Percentiles rank a stretch among this genome's conserved stretches.
phyloP scores from a whole-genome alignment of 35 echinoderm and acorn worm genomes.

The Lytechinus variegatus region DNA sequence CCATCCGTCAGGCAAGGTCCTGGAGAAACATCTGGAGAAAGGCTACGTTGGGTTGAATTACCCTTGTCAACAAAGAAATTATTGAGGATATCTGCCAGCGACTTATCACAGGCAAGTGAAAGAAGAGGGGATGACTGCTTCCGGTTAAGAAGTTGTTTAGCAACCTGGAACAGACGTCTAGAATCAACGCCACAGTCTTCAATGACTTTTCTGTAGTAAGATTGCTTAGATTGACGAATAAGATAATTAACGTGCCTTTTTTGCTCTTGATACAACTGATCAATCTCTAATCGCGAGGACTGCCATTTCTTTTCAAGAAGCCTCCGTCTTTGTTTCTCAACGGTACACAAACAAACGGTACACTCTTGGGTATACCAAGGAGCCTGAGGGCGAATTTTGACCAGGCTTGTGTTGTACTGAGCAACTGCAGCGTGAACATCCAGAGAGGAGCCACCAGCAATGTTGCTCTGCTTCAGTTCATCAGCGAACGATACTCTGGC shows the following conservation, averaged over 20 bases:
- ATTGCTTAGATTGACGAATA: slow-evolving; percentile 1
- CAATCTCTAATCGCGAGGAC: slow-evolving; percentile 50
- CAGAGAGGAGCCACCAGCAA: too few relatives aligned
- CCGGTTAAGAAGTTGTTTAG: slow-evolving; percentile 42
- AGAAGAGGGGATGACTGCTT: neutral
- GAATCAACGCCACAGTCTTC: slow-evolving; percentile 18
- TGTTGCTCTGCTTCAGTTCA: too few relatives aligned
- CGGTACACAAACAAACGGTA: neutral
- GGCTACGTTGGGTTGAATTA: slow-evolving; percentile 6
- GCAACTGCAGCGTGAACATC: too few relatives aligned
- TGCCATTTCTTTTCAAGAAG: too few relatives aligned
- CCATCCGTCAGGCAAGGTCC: neutral
- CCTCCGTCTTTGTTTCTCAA: too few relatives aligned
- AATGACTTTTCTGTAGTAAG: slow-evolving; percentile 37
- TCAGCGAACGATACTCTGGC: neutral
- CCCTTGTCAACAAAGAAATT: slow-evolving; percentile 30
- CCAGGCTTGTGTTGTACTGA: neutral
- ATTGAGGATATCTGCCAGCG: neutral
- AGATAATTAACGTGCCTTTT: too few relatives aligned
- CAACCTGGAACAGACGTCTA: slow-evolving; percentile 49
- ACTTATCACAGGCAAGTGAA: too few relatives aligned
- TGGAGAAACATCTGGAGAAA: neutral
- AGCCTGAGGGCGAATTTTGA: slow-evolving; percentile 45
- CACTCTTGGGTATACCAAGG: slow-evolving; percentile 50
- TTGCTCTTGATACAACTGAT: slow-evolving; percentile 55